Conservation (phyloP, 2,888 invertebrate genomes). For the Tetranychus truncatus region DNA sequence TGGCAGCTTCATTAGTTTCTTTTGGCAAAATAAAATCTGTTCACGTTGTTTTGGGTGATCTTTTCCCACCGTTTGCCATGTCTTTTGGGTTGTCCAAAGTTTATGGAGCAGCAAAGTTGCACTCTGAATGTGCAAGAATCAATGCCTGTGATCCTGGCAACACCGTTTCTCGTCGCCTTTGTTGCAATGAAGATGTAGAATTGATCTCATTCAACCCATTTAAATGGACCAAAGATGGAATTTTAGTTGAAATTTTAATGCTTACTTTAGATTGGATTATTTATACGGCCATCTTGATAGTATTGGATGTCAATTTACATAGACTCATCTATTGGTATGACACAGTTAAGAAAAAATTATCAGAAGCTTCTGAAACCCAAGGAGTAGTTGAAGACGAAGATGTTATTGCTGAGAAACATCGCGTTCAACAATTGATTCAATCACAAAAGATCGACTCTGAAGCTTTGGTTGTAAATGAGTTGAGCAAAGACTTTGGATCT, state of each 20-base stretch:
- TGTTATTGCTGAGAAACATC: not conserved
- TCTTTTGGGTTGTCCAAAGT: not conserved
- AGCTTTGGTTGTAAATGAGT: constrained; percentile 20
- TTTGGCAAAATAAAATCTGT: not conserved
- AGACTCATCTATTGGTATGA: not conserved
- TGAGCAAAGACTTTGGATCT: constrained; percentile 23
- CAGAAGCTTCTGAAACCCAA: not conserved
- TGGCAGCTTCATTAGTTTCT: not conserved
- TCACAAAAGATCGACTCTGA: not conserved
- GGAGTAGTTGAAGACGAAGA: not conserved
- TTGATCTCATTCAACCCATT: not conserved
- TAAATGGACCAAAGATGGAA: not conserved
- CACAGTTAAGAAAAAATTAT: not conserved
- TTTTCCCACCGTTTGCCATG: not conserved
- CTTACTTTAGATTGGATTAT: not conserved
- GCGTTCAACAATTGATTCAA: not conserved
- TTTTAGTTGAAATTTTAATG: not conserved
- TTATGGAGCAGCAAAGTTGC: not conserved
- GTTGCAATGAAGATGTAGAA: not conserved
- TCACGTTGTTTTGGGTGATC: not conserved
- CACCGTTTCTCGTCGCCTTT: not conserved
- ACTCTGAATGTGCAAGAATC: not conserved
- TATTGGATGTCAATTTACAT: not conserved
- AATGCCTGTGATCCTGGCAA: not conserved
- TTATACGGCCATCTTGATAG: not conserved